Percentiles rank a stretch among this genome's conserved stretches.
phyloP scores from a whole-genome alignment of 2,797 vertebrate genomes.

The Pangasius djambal region DNA sequence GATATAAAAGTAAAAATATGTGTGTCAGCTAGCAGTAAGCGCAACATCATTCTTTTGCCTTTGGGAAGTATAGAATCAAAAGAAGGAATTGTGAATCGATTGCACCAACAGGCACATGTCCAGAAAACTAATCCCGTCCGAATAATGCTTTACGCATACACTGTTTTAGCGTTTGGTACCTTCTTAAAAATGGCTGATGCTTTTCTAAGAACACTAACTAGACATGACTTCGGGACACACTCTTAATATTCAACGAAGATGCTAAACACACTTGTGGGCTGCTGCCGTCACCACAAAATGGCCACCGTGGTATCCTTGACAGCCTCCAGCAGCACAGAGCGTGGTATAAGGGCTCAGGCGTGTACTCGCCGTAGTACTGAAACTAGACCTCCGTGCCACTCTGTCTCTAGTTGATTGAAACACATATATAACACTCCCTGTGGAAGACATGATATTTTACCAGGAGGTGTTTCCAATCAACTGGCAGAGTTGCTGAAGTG shows the following conservation, averaged over 20 bases:
- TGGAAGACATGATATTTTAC: neutral
- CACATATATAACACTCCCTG: conserved; percentile 47
- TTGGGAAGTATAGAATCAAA: neutral
- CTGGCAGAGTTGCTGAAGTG: conserved; percentile 47
- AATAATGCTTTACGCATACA: neutral
- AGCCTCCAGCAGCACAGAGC: conserved; percentile 66
- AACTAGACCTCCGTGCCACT: conserved; percentile 47
- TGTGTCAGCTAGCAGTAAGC: neutral
- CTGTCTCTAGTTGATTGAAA: conserved; percentile 70
- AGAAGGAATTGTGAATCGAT: neutral
- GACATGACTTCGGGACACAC: neutral
- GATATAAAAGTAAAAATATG: neutral
- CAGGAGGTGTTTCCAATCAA: conserved; percentile 75
- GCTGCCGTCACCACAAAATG: neutral
- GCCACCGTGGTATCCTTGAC: conserved; percentile 30
- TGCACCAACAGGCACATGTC: neutral
- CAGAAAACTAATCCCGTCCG: neutral
- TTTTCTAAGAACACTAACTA: neutral
- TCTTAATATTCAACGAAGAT: neutral
- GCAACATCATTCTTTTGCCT: neutral
- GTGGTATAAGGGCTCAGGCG: conserved; percentile 44
- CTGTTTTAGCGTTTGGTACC: neutral
- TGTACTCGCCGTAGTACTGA: conserved; percentile 47
- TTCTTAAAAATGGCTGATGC: neutral
- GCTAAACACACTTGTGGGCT: too few relatives aligned